Conservation (phyloP, 2,888 invertebrate species). For the Therioaphis trifolii region DNA sequence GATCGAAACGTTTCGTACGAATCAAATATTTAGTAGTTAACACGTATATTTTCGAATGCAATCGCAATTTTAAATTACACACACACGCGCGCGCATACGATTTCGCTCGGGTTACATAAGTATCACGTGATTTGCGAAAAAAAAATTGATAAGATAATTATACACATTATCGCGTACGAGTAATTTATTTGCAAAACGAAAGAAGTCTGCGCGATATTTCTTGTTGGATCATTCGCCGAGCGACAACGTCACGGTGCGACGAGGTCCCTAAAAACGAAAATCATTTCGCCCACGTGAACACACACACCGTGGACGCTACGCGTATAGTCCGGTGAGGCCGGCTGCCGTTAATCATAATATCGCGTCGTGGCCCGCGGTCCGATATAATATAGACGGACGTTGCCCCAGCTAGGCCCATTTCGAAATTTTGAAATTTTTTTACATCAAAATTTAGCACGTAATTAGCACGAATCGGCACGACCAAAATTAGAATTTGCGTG, state of each 20-base stretch:
- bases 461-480: no score
- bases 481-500: no score
- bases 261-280: no score
- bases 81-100: background rate
- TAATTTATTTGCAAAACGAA: no score
- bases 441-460: no score
- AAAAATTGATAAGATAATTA: background rate
- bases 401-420: no score
- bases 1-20: slow-evolving; percentile 5
- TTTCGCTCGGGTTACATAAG: background rate
- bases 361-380: background rate
- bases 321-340: background rate
- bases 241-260: no score
- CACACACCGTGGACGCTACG: no score
- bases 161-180: background rate
- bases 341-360: slow-evolving; percentile 1
- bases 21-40: slow-evolving; percentile 31
- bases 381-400: background rate
- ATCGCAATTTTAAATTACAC: slow-evolving; percentile 24
- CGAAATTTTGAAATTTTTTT: no score
- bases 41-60: background rate
- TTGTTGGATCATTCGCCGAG: no score
- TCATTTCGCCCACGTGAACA: no score
- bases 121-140: background rate
- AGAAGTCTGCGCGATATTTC: no score